Base-by-base conservation (phyloP, 1,140 invertebrate species). In the Pogonomyrmex barbatus region DNA sequence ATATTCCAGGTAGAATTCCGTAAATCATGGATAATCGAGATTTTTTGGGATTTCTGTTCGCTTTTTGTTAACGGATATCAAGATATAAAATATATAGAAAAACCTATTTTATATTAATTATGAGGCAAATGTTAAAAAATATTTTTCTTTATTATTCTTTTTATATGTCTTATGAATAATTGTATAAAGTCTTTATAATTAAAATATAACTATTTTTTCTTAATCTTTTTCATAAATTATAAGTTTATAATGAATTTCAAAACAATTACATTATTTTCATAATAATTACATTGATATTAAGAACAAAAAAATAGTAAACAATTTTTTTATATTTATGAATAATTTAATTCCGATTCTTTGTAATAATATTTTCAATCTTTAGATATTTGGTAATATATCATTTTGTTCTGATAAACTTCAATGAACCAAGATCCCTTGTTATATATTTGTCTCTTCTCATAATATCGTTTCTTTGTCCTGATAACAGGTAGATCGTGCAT, bases 1-100 rank as follows among this genome's bases (percentile, higher is more conserved):
- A 92, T 92, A 95, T 93, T 93, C 94, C 94, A 95, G 94, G 94
- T 95, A 95, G 92, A 91, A 91, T 91, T 89, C 89, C 81, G 88
- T 89, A 93, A 93, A 94, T 94, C 94, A 94, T 93, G 94, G 94
- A 94, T 94, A 94, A 94, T 93, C 91, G 92, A 87, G 85, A 93
- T 92, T 90, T 88, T 90, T 92, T 94, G 94, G 93, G 91, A 93
- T 92, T 92, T 90, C 89, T 93, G 92, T 94, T 93, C 93, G 94
- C 91, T 92, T 90, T 90, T 91, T 94, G 91, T 94, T 94, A 94
- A 94, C 92, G 93, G 92, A 94, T 94, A 93, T 94, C 93, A 91
- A 93, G 92, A 93, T 94, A 93, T 94, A 33, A 56, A 36, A 50
- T 78, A 60, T 62, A 8, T 50, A 3, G 5, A 2, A 52, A 67